These are phyloP conservation scores for Halocynthia aurantium DNA, from an alignment of 23 tunicate species.

Conservation along the genomic window DNA sequence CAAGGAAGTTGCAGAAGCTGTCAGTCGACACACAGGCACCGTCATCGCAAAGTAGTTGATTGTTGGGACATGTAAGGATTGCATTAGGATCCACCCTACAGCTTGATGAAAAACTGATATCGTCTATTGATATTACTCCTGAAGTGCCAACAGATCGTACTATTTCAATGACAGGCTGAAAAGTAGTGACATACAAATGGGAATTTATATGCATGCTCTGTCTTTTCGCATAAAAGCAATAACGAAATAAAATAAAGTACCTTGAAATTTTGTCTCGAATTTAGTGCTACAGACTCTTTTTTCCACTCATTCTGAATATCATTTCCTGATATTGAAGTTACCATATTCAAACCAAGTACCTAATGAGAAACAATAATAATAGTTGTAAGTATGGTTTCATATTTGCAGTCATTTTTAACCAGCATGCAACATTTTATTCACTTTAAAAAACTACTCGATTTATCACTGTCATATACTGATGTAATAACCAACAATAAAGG, in stretches of 20 bases:
- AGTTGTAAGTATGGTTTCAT: too few relatives aligned
- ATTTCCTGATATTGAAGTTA: too few relatives aligned
- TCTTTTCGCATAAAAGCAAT: neutral
- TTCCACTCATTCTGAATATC: too few relatives aligned
- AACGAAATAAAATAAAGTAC: conserved; percentile 6
- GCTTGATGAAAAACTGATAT: conserved; percentile 85
- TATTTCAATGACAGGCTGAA: conserved; percentile 63
- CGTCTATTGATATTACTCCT: conserved; percentile 82
- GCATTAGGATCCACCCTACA: conserved; percentile 79
- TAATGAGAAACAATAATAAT: too few relatives aligned
- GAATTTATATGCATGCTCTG: neutral
- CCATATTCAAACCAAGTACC: too few relatives aligned
- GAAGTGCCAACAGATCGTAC: conserved; percentile 3
- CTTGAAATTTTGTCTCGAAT: conserved; percentile 56
- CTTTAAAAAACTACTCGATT: too few relatives aligned
- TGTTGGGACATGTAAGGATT: conserved; percentile 42
- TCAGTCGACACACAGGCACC: conserved; percentile 54
- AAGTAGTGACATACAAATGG: neutral
- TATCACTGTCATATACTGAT: too few relatives aligned
- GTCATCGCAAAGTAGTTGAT: conserved; percentile 36
- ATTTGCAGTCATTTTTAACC: too few relatives aligned
- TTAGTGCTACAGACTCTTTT: conserved; percentile 13
- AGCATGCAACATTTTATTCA: too few relatives aligned
- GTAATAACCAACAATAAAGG: neutral
- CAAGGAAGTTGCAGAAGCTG: conserved; percentile 71